Evolutionary conservation across 92 coral and sea anemone genomes (phyloP).

Genomic region (Pocillopora grandis): DNA sequence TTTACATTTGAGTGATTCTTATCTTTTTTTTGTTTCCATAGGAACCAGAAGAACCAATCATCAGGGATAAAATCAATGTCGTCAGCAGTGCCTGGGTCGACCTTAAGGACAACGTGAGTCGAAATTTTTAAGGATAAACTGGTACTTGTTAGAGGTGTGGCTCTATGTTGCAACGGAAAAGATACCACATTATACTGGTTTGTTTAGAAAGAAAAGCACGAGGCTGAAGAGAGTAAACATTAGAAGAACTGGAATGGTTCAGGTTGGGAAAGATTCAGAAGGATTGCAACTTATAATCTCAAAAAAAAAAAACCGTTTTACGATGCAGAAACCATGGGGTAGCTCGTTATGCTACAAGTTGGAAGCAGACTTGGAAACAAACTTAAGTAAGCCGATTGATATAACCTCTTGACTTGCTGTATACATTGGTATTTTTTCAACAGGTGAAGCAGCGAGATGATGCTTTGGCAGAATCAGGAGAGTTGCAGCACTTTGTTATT

Average conservation of each 20-base stretch:
- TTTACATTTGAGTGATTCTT: background rate
- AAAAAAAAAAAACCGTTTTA: too few species aligned
- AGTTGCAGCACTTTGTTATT: slow-evolving; percentile 91
- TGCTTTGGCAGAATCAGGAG: slow-evolving; percentile 96
- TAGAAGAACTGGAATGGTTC: too few species aligned
- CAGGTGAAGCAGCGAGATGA: slow-evolving; percentile 97
- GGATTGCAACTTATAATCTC: too few species aligned
- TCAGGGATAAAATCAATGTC: slow-evolving; percentile 72
- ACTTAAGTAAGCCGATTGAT: background rate
- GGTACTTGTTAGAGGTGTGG: too few species aligned
- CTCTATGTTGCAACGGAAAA: too few species aligned
- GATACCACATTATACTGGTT: too few species aligned
- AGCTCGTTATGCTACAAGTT: too few species aligned
- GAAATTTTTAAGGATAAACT: background rate
- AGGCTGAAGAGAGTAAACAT: too few species aligned
- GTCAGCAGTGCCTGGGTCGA: slow-evolving; percentile 85
- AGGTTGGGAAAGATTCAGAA: too few species aligned
- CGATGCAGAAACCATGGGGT: too few species aligned
- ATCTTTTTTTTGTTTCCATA: background rate
- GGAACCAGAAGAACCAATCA: slow-evolving; percentile 88
- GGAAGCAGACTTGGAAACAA: background rate
- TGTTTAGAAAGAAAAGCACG: too few species aligned
- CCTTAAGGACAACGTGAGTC: slow-evolving; percentile 80
- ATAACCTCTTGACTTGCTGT: too few species aligned
- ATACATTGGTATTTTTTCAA: background rate